A percentile compares a stretch with the other conserved stretches of the same genome.
Conservation (phyloP, 1,140 invertebrate genomes). For the Eufriesea mexicana region DNA sequence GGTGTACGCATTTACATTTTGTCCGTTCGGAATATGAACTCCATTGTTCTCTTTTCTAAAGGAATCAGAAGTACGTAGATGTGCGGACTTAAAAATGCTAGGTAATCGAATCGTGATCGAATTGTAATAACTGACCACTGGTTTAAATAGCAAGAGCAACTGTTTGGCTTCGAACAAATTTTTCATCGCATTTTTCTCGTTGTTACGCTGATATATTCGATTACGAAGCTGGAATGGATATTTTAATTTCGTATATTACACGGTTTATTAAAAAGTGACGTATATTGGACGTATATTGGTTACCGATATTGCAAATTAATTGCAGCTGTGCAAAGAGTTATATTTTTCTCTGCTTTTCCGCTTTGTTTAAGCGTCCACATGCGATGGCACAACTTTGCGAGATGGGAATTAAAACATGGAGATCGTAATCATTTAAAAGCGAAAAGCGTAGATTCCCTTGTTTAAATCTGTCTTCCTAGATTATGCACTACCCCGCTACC, state of each 20-base stretch:
- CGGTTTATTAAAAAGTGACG: too few species aligned
- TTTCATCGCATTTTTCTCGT: not conserved
- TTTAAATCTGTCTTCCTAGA: not conserved
- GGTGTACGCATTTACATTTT: too few species aligned
- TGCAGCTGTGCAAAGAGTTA: accelerated
- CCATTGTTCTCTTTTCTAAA: too few species aligned
- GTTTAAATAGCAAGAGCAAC: too few species aligned
- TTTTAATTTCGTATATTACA: not conserved
- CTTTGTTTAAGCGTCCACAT: not conserved
- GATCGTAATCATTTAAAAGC: not conserved
- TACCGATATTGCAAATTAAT: not conserved
- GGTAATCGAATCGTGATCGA: not conserved
- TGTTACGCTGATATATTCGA: not conserved
- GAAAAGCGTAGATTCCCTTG: not conserved
- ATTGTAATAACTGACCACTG: not conserved
- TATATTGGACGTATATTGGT: not conserved
- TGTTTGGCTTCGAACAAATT: too few species aligned
- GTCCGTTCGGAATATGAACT: too few species aligned
- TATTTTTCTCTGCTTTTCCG: not conserved
- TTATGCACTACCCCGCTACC: too few species aligned
- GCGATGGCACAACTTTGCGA: not conserved
- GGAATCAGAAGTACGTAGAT: too few species aligned
- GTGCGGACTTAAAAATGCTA: too few species aligned
- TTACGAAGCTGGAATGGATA: not conserved
- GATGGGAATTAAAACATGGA: too few species aligned